These are phyloP conservation scores for Drosophila parthenogenetica DNA, from an alignment of 2,888 invertebrate genomes.

Conservation along the genomic window DNA sequence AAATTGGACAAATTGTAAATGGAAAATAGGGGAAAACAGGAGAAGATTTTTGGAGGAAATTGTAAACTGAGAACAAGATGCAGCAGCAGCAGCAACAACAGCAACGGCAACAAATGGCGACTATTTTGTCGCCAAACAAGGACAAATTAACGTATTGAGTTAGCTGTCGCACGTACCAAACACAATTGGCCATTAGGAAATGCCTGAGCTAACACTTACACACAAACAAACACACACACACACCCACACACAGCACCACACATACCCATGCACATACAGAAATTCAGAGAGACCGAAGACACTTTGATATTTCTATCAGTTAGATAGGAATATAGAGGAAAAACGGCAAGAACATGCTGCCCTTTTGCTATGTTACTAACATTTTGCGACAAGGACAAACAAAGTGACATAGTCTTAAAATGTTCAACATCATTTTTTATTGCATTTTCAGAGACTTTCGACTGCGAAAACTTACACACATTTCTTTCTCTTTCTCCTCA, in stretches of 20 bases:
- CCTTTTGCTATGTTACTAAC: slow-evolving; percentile 43
- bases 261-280: neutral
- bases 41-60: slow-evolving; percentile 7
- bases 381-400: slow-evolving; percentile 61
- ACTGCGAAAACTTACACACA: slow-evolving; percentile 41
- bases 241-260: neutral
- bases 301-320: slow-evolving; percentile 45
- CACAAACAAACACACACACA: slow-evolving; percentile 4
- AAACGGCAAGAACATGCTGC: slow-evolving; percentile 42
- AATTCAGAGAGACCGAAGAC: neutral
- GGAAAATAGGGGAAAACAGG: slow-evolving; percentile 6
- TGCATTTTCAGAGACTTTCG: slow-evolving; percentile 62
- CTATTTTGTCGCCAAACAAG: slow-evolving; percentile 65
- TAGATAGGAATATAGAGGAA: slow-evolving; percentile 22
- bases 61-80: slow-evolving; percentile 44
- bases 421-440: slow-evolving; percentile 70
- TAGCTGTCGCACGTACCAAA: slow-evolving; percentile 61
- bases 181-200: slow-evolving; percentile 69
- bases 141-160: slow-evolving; percentile 70
- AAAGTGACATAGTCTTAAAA: slow-evolving; percentile 68
- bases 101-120: slow-evolving; percentile 54
- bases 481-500: slow-evolving; percentile 15
- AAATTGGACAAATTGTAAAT: slow-evolving; percentile 2
- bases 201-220: slow-evolving; percentile 45
- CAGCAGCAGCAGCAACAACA: slow-evolving; percentile 10